Conservation (phyloP, 2,797 vertebrate genomes). For the Anguilla obscura region DNA sequence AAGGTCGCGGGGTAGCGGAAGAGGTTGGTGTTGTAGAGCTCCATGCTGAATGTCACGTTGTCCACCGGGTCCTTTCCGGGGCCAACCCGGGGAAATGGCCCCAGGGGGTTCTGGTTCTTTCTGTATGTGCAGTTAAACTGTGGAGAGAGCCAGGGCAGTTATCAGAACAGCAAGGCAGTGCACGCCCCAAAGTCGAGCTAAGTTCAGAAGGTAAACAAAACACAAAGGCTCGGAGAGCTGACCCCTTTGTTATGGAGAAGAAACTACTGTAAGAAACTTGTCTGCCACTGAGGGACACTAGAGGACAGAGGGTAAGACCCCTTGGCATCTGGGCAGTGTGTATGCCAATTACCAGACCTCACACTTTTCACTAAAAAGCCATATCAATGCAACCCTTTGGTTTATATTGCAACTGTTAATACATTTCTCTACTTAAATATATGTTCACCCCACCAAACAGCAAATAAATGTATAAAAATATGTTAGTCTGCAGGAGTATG, state of each 20-base stretch:
- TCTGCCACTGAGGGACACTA: constrained; percentile 53
- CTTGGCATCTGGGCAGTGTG: constrained; percentile 42
- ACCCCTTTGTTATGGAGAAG: constrained; percentile 10
- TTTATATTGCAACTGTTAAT: constrained; percentile 20
- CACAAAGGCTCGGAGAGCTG: constrained; percentile 47
- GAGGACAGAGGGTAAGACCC: constrained; percentile 48
- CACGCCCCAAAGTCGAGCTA: constrained; percentile 34
- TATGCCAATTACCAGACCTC: constrained; percentile 36
- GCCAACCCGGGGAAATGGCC: constrained; percentile 26
- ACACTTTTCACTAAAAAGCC: constrained; percentile 16
- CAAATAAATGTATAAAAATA: neutral
- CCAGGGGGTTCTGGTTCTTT: constrained; percentile 54
- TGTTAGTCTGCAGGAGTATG: constrained; percentile 6
- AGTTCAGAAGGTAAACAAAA: constrained; percentile 54
- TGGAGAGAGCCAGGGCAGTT: constrained; percentile 42
- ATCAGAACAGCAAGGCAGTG: constrained; percentile 16
- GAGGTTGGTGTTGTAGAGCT: constrained; percentile 76
- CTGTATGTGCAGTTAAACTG: constrained; percentile 91
- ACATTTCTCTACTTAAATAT: neutral
- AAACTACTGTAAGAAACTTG: constrained; percentile 48
- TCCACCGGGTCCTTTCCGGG: constrained; percentile 46
- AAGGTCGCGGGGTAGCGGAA: constrained; percentile 53
- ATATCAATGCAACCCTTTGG: constrained; percentile 3
- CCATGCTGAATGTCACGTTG: constrained; percentile 85
- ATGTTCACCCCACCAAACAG: constrained; percentile 20